These are phyloP conservation scores for Tauraco erythrolophus DNA, from an alignment of 2,113 vertebrate species.

Conservation along the genomic window DNA sequence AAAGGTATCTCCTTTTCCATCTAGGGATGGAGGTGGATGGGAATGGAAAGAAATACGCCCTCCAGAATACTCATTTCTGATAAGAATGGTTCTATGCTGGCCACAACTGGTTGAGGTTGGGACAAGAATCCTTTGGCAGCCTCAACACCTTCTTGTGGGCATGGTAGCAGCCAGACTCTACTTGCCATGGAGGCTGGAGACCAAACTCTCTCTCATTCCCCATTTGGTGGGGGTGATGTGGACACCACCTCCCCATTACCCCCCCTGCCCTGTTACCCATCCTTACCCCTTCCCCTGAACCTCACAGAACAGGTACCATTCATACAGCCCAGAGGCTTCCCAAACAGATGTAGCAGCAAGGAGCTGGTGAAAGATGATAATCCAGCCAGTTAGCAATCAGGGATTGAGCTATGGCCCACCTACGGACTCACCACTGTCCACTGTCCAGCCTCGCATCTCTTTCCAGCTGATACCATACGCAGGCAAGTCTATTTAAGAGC, in stretches of 20 bases:
- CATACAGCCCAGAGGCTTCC: not conserved
- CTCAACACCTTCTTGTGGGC: not conserved
- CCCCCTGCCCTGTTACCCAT: not conserved
- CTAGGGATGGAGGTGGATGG: not conserved
- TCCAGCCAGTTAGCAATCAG: not conserved
- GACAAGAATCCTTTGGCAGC: not conserved
- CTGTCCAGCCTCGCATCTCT: not conserved
- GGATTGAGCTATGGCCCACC: not conserved
- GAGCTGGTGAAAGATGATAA: not conserved
- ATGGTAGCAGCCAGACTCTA: not conserved
- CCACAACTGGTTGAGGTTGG: not conserved
- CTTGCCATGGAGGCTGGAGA: not conserved
- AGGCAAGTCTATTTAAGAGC: not conserved
- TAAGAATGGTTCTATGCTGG: not conserved
- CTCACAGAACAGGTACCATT: not conserved
- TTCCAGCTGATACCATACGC: not conserved
- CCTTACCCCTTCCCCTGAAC: not conserved
- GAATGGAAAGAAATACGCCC: not conserved
- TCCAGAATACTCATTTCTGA: not conserved
- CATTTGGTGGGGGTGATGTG: not conserved
- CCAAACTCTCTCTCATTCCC: not conserved
- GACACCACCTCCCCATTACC: not conserved
- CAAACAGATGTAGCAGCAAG: not conserved
- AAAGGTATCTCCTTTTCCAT: not conserved
- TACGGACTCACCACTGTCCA: not conserved